Conservation (phyloP, 2,797 vertebrate genomes). For the Ispidina picta region DNA sequence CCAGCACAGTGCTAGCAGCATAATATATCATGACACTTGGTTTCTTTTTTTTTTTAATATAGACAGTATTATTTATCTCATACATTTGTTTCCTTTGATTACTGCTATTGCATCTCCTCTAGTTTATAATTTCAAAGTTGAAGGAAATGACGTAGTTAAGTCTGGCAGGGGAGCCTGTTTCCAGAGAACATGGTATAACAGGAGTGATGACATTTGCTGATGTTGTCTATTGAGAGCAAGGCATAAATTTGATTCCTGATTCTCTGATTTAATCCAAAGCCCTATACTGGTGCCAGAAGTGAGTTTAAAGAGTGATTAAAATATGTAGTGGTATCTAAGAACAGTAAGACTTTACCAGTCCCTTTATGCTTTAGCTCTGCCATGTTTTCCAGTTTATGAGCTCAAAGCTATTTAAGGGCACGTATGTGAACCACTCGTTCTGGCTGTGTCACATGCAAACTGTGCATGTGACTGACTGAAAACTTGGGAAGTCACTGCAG, state of each 20-base stretch:
- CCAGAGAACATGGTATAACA: rapidly evolving
- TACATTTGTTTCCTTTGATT: background rate
- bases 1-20: background rate
- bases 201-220: background rate
- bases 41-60: background rate
- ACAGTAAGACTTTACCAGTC: background rate
- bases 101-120: no score
- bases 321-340: background rate
- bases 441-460: background rate
- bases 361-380: background rate
- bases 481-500: slow-evolving; percentile 5
- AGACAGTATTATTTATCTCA: background rate
- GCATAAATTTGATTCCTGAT: background rate
- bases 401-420: background rate
- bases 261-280: background rate
- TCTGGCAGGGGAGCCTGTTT: background rate
- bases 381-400: background rate
- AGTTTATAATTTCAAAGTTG: no score
- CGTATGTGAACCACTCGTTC: rapidly evolving
- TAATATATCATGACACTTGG: background rate
- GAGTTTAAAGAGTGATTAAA: background rate
- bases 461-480: background rate
- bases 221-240: background rate
- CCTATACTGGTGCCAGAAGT: background rate
- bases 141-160: background rate